These are phyloP conservation scores for Thomomys bottae DNA, from an alignment of 2,113 vertebrate species.

Conservation along the genomic window DNA sequence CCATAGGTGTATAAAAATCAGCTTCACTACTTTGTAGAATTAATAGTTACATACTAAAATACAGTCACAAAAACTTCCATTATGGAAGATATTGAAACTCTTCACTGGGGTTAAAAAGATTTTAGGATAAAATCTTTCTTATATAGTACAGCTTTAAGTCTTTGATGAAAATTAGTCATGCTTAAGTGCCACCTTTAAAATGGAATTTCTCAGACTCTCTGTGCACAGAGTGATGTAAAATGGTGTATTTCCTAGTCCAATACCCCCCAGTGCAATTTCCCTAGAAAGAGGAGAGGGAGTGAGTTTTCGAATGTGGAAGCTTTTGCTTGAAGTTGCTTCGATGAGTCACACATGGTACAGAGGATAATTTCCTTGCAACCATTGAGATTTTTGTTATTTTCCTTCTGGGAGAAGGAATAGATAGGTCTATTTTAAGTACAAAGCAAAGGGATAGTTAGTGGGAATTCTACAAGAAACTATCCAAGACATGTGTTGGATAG, in stretches of 20 bases:
- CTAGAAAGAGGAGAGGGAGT: constrained; percentile 18
- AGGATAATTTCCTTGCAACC: neutral
- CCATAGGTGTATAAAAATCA: neutral
- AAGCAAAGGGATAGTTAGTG: constrained; percentile 70
- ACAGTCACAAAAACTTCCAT: neutral
- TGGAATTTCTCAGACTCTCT: neutral
- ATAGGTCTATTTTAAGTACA: constrained; percentile 50
- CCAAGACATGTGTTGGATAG: constrained; percentile 51
- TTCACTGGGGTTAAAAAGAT: constrained; percentile 1
- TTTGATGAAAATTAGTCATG: neutral
- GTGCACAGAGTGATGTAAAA: neutral
- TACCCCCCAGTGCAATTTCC: neutral
- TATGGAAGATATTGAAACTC: neutral
- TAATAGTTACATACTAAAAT: neutral
- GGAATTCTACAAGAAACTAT: constrained; percentile 45
- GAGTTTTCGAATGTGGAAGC: neutral
- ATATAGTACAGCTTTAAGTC: neutral
- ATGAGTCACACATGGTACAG: neutral
- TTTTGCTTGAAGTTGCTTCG: neutral
- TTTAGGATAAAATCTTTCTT: neutral
- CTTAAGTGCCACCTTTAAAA: neutral
- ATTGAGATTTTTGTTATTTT: constrained; percentile 59
- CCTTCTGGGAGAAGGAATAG: constrained; percentile 68
- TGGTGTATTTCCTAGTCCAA: fast-evolving
- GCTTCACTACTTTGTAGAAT: constrained; percentile 23